These are phyloP conservation scores for Glaucidium brasilianum DNA, from an alignment of 2,113 vertebrate species.

Conservation along the genomic window DNA sequence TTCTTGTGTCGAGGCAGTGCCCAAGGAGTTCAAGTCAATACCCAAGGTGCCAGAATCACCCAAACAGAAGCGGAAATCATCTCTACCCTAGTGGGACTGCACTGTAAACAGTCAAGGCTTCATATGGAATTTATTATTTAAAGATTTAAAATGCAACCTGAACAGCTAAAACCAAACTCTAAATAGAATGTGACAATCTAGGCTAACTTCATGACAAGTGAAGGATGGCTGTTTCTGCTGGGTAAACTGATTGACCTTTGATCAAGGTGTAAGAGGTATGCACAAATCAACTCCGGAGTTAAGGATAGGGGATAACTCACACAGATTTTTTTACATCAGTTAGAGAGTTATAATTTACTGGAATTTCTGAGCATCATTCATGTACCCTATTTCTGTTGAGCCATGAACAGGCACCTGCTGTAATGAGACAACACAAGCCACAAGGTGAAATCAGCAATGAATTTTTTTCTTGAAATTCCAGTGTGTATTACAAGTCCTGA, in stretches of 20 bases:
- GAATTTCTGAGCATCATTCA: background rate
- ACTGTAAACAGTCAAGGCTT: background rate
- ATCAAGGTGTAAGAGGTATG: background rate
- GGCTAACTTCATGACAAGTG: background rate
- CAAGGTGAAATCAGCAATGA: background rate
- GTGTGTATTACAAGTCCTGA: background rate
- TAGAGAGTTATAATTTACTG: background rate
- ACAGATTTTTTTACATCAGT: background rate
- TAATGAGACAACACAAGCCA: background rate
- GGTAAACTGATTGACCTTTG: background rate
- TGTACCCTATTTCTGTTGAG: background rate
- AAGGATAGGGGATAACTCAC: background rate
- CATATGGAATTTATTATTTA: background rate
- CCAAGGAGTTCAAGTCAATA: background rate
- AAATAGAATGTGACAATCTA: background rate
- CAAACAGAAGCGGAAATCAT: background rate
- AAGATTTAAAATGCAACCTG: background rate
- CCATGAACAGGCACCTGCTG: background rate
- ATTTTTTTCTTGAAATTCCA: background rate
- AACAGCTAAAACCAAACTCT: background rate
- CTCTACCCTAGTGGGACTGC: background rate
- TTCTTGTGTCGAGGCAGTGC: background rate
- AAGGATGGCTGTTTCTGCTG: background rate
- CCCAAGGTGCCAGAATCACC: fast-evolving
- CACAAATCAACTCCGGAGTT: background rate